Conservation (phyloP, 2,888 invertebrate species). For the Harmothoe impar region DNA sequence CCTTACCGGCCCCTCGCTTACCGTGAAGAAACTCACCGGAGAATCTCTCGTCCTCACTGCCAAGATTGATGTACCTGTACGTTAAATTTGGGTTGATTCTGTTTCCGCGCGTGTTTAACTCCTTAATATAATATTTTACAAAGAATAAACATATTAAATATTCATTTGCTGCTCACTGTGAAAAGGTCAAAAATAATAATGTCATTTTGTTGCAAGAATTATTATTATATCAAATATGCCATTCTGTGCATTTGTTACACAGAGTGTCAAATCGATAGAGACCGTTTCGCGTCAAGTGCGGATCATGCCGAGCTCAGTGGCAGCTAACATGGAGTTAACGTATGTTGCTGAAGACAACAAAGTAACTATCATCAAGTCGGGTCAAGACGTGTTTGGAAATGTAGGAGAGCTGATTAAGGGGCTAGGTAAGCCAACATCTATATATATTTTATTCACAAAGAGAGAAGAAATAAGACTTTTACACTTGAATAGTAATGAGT, state of each 20-base stretch:
- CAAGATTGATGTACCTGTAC: conserved; percentile 79
- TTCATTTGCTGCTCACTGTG: too few species aligned
- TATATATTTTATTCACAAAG: neutral
- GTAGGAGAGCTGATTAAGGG: conserved; percentile 76
- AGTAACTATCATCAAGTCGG: conserved; percentile 71
- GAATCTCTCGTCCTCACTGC: conserved; percentile 74
- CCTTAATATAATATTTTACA: neutral
- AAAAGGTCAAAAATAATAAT: too few species aligned
- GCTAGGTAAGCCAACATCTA: conserved; percentile 72
- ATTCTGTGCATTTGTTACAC: too few species aligned
- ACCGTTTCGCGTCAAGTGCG: conserved; percentile 76
- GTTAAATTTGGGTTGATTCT: conserved; percentile 3
- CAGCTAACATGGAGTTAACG: conserved; percentile 75
- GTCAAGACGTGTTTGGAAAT: conserved; percentile 73
- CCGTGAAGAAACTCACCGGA: conserved; percentile 77
- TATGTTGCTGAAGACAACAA: conserved; percentile 72
- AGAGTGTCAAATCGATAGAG: conserved; percentile 74
- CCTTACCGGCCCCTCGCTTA: conserved; percentile 77
- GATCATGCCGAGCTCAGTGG: conserved; percentile 79
- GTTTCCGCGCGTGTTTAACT: neutral
- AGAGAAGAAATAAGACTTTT: too few species aligned
- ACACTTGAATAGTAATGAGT: too few species aligned
- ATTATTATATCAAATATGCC: too few species aligned
- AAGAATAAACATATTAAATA: too few species aligned
- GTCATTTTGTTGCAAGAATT: too few species aligned